Evolutionary conservation across 2,113 vertebrate genomes (phyloP).

Genomic region (Dipodomys stephensi): DNA sequence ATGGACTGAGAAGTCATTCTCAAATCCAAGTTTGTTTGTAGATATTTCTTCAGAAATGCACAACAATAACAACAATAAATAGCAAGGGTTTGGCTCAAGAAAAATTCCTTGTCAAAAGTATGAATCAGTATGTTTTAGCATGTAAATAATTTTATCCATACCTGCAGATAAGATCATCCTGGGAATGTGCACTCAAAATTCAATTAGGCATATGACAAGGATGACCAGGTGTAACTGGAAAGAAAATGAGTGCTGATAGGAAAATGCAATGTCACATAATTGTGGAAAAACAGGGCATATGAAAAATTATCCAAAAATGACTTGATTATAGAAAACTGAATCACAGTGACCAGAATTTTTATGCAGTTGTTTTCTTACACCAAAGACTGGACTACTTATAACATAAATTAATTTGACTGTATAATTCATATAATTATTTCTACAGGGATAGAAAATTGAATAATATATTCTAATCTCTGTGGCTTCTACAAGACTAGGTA

Average conservation of each 20-base stretch:
- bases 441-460: constrained; percentile 3
- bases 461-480: constrained; percentile 28
- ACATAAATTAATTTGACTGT: constrained; percentile 4
- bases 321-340: background rate
- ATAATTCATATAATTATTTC: background rate
- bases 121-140: background rate
- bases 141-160: background rate
- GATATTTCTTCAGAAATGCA: too few species aligned
- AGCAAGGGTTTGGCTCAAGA: background rate
- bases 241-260: background rate
- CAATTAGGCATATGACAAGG: background rate
- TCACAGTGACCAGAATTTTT: background rate
- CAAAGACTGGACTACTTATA: background rate
- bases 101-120: background rate
- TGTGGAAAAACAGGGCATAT: background rate
- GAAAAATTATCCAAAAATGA: background rate
- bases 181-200: background rate
- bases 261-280: background rate
- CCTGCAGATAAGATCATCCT: background rate
- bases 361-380: background rate
- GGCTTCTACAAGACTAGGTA: background rate
- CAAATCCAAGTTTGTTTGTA: background rate
- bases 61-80: too few species aligned
- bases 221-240: background rate
- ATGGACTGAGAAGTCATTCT: background rate